These are phyloP conservation scores for Zaprionus lineosus DNA, from an alignment of 2,888 invertebrate genomes.

Conservation along the genomic window DNA sequence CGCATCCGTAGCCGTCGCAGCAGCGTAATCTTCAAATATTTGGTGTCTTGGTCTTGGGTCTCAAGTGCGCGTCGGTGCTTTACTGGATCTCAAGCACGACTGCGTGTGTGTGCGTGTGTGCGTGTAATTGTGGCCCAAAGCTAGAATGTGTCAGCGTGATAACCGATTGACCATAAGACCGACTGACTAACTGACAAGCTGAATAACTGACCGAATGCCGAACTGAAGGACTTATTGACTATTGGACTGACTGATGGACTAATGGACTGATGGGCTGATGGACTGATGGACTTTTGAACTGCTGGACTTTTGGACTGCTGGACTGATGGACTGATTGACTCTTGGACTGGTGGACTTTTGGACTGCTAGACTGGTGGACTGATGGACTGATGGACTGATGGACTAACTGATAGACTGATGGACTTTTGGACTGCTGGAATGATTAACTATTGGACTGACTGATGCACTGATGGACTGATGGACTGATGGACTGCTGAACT, in stretches of 20 bases:
- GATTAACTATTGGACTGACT: slow-evolving; percentile 5
- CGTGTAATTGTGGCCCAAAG: slow-evolving; percentile 28
- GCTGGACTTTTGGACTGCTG: too few relatives aligned
- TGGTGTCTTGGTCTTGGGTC: slow-evolving; percentile 25
- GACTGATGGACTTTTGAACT: slow-evolving; percentile 5
- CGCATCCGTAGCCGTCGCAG: slow-evolving; percentile 2
- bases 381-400: too few relatives aligned
- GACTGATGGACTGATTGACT: too few relatives aligned
- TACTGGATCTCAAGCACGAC: slow-evolving; percentile 23
- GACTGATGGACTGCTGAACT: not conserved
- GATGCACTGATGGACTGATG: too few relatives aligned
- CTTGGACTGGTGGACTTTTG: not conserved
- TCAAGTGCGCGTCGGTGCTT: slow-evolving; percentile 42
- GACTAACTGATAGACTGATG: slow-evolving; percentile 2
- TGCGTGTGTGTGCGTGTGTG: slow-evolving; percentile 9
- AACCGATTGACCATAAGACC: slow-evolving; percentile 2
- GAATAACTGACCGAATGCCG: too few relatives aligned
- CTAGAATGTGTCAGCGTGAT: slow-evolving; percentile 52
- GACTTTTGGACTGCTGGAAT: too few relatives aligned
- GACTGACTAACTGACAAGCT: slow-evolving; percentile 3
- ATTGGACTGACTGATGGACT: too few relatives aligned
- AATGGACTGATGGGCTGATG: slow-evolving; percentile 1
- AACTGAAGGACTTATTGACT: slow-evolving; percentile 5
- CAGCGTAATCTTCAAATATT: slow-evolving; percentile 46
- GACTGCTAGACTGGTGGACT: too few relatives aligned